Conservation (phyloP, 92 coral and sea anemone genomes). For the Metridium senile region DNA sequence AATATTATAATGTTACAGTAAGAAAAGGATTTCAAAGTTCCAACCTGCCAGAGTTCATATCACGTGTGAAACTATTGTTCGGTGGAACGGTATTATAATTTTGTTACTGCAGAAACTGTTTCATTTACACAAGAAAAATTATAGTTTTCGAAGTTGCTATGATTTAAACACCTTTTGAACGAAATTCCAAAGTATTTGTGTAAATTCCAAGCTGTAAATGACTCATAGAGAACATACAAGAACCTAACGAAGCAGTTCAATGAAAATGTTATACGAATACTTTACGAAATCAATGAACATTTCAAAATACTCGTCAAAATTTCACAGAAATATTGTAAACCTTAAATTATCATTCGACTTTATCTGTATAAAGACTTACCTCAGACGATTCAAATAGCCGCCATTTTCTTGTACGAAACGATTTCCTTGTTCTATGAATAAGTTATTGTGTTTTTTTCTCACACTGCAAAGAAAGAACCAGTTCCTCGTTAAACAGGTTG, state of each 20-base stretch:
- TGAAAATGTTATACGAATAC: constrained; percentile 24
- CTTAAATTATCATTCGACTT: not conserved
- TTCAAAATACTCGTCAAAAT: constrained; percentile 10
- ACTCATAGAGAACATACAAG: not conserved
- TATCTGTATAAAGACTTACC: constrained; percentile 36
- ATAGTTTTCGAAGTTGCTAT: no score
- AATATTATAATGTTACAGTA: no score
- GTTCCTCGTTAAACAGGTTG: constrained; percentile 33
- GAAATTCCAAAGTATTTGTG: not conserved
- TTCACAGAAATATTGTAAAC: not conserved
- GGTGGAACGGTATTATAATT: not conserved
- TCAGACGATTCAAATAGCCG: constrained; percentile 43
- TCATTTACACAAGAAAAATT: not conserved
- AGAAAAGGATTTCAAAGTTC: not conserved
- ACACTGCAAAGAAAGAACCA: constrained; percentile 18
- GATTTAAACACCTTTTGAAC: no score
- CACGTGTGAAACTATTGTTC: constrained; percentile 12
- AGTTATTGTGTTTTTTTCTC: constrained; percentile 53
- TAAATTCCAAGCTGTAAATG: not conserved
- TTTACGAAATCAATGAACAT: constrained; percentile 24
- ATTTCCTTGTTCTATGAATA: constrained; percentile 58
- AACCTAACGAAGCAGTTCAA: constrained; percentile 26
- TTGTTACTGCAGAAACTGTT: not conserved
- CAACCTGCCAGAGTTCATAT: not conserved
- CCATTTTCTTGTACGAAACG: constrained; percentile 63